Evolutionary conservation across 2,797 vertebrate genomes (phyloP), one percentile per base, ranked within the genome.

Genomic region (Buphagus erythrorhynchus): DNA sequence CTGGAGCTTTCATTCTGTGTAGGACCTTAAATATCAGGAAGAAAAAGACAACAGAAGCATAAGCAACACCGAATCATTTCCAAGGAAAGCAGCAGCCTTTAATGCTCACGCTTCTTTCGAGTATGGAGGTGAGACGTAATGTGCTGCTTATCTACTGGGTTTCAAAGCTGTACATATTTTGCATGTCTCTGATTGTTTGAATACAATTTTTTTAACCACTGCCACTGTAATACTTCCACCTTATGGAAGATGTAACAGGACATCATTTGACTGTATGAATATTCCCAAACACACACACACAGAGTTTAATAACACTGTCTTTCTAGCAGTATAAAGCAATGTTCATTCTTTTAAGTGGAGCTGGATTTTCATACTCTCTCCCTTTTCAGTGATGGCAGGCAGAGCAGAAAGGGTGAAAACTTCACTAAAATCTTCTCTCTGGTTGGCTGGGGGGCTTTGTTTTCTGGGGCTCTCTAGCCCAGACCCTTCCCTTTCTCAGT

Each of bases 1-100:
- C 86, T 98, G 79, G 97, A 97, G 90, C 90, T 97, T 43, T 98
- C 98, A 52, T 61, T 98, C 90, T 98, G 97, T 48, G 97, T 97
- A 93, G 97, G 79, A 97, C 97, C 98, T 98, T 97, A 86, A 97
- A 97, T 28, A 96, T 13, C 73, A 92, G 74, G 67, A 95, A 96
- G 71, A 88, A 92, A 91, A 93, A 93, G 46, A 91, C 12, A 97
- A 57, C 2, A 58, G 25, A 74, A 83, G 22, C 13, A 38, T 84
- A 51, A 97, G 43, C 24, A 90, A 86, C 19, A 54, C 38, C 49
- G 35, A 87, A 81, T 25, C 0, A 45, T 22, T 43, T 61, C 40
- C 72, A 86, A 62, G 29, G 54, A 51, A 62, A 72, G 58, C 3
- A 81, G 43, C 11, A 78, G 26, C 26, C 46, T 89, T 83, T 31